Evolutionary conservation across 2,113 vertebrate species (phyloP), one percentile per base, ranked within the genome.

Genomic region (Chamaetylas fuelleborni): DNA sequence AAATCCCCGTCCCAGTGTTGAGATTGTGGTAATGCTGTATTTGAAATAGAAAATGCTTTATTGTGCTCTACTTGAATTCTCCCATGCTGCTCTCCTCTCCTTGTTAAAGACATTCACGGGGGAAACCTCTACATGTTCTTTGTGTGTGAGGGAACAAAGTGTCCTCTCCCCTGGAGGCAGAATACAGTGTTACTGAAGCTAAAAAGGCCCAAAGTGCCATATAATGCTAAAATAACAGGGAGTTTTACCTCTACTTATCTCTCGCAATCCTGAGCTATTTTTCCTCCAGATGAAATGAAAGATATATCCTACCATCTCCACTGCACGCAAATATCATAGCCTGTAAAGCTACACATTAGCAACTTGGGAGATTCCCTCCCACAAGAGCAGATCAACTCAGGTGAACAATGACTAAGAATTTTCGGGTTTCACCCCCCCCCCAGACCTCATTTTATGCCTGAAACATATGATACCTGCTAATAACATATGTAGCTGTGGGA

Each of bases 221-320:
- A 92, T 96, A 96, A 96, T 86, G 86, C 90, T 94, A 94, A 96
- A 96, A 95, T 92, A 97, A 96, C 76, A 78, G 90, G 76, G 94
- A 96, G 80, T 92, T 94, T 93, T 96, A 81, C 92, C 76, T 74
- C 80, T 77, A 57, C 73, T 93, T 93, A 90, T 78, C 82, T 80
- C 67, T 90, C n/a, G 2, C 90, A 96, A 95, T 96, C 82, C 64
- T 74, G 79, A 86, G 69, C 57, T 94, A 86, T 95, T 96, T 95
- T 80, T 84, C 81, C 85, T 93, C 29, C 67, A 91, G 91, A 92
- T 65, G 60, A 96, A 96, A 84, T 81, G 85, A 87, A 91, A 95
- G 83, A 90, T 70, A 86, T 23, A 93, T 82, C 61, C 82, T 53
- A 86, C 66, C 83, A 80, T 76, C 76, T 77, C 51, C 77, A 71